phyloP scores from a whole-genome alignment of 1,140 invertebrate genomes.

The Philopotamus ludificatus region DNA sequence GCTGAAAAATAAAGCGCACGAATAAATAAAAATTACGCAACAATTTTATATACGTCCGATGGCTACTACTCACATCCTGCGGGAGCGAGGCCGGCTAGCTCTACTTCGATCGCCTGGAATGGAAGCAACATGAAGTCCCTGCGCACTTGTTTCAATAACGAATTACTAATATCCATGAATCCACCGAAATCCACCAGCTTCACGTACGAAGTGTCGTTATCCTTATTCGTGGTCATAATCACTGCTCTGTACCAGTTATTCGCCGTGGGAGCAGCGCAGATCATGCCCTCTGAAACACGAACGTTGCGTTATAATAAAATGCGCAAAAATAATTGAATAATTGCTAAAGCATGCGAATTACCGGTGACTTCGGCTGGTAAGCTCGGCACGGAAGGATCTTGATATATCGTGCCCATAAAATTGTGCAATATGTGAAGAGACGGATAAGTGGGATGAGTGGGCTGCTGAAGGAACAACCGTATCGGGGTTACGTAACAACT shows the following conservation, averaged over 20 bases:
- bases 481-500: conserved; percentile 80
- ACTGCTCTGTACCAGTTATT: conserved; percentile 87
- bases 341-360: conserved; percentile 49
- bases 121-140: conserved; percentile 90
- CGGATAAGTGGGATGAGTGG: conserved; percentile 87
- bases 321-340: not conserved
- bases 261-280: conserved; percentile 82
- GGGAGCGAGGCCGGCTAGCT: conserved; percentile 84
- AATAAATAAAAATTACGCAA: not conserved
- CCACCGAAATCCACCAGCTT: conserved; percentile 94
- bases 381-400: conserved; percentile 62
- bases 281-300: conserved; percentile 68
- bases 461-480: conserved; percentile 91
- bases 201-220: conserved; percentile 72
- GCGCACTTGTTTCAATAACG: conserved; percentile 81
- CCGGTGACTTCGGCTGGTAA: conserved; percentile 64
- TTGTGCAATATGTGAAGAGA: conserved; percentile 75
- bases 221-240: conserved; percentile 70
- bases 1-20: conserved; percentile 11
- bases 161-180: conserved; percentile 74
- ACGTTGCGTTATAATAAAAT: not conserved
- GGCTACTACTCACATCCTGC: conserved; percentile 64
- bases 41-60: conserved; percentile 6
- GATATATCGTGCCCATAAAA: conserved; percentile 69
- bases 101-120: conserved; percentile 94